Base-by-base conservation (phyloP, 2,888 invertebrate species). In the Didymodactylos carnosus region DNA sequence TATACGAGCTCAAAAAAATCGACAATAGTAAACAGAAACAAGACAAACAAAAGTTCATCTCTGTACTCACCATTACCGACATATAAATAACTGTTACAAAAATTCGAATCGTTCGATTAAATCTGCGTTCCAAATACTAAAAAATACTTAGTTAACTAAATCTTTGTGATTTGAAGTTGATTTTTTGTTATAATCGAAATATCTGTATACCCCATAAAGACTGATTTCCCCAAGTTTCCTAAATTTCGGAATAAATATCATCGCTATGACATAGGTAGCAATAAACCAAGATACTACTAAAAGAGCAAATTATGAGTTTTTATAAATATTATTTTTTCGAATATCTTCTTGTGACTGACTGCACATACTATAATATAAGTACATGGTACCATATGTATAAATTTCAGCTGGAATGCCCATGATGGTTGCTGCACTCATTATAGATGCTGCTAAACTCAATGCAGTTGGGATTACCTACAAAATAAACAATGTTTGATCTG, bases 41-140 rank as follows among this genome's bases (percentile, higher is more conserved):
- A 8, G 14, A 7, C n/a, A n/a, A n/a, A n/a, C n/a, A n/a, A n/a
- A n/a, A 35, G 16, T 29, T 7, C 19, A 3, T 35, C 7, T 35
- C 10, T 79, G 91, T 91, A 27, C 92, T 85, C 78, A 92, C 87
- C 89, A 93, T 91, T 85, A 95, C 94, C 49, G 92, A 79, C 72
- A 90, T 89, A 80, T 92, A 94, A 0, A 90, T 89, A 72, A 91
- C 79, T 4, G 93, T 92, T 0, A 92, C 92, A 25, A 88, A 83
- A 77, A 90, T 83, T 78, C 94, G 86, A 39, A 91, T 87, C 8
- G 85, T 84, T 77, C 88, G 87, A 3, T 92, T 91, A 81, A 94
- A 95, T 77, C 95, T 86, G 78, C 87, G 85, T 82, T 94, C 92
- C 79, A 95, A 86, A 82, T 95, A 95, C 89, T 90, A 83, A 76